phyloP scores from a whole-genome alignment of 2,888 invertebrate genomes.

The Chesias legatella region DNA sequence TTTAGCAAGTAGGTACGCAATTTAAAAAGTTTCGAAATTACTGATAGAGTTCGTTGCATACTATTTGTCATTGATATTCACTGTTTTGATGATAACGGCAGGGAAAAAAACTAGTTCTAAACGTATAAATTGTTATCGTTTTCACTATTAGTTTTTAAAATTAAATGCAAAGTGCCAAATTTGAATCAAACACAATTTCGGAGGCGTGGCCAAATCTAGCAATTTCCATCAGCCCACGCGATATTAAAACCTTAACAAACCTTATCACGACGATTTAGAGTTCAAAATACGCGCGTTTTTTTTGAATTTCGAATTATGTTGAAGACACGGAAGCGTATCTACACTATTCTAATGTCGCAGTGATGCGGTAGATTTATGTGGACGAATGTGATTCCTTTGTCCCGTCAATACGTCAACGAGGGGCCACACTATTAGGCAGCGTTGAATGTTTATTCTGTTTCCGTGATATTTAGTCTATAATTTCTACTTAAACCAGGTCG shows the following conservation, averaged over 20 bases:
- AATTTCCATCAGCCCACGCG: conserved; percentile 4
- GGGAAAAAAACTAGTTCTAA: too few relatives aligned
- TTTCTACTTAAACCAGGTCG: neutral
- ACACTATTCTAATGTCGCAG: conserved; percentile 44
- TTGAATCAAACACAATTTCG: neutral
- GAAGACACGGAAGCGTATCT: conserved; percentile 41
- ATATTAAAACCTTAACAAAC: neutral
- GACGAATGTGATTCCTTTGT: conserved; percentile 65
- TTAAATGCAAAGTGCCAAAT: neutral
- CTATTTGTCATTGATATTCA: too few relatives aligned
- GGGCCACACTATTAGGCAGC: conserved; percentile 47
- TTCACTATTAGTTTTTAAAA: neutral
- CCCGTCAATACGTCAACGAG: conserved; percentile 73
- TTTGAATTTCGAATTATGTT: neutral
- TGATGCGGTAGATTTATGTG: conserved; percentile 63
- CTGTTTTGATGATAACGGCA: too few relatives aligned
- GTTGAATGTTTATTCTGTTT: conserved; percentile 33
- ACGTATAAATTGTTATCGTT: too few relatives aligned
- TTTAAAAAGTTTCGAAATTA: too few relatives aligned
- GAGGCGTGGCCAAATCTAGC: conserved; percentile 15
- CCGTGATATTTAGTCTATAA: conserved; percentile 1
- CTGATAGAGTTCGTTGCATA: too few relatives aligned
- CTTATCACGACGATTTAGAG: neutral
- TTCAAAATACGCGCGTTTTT: neutral
- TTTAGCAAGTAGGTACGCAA: too few relatives aligned